Conservation (phyloP, 2,888 invertebrate genomes). For the Embidobia sp. region DNA sequence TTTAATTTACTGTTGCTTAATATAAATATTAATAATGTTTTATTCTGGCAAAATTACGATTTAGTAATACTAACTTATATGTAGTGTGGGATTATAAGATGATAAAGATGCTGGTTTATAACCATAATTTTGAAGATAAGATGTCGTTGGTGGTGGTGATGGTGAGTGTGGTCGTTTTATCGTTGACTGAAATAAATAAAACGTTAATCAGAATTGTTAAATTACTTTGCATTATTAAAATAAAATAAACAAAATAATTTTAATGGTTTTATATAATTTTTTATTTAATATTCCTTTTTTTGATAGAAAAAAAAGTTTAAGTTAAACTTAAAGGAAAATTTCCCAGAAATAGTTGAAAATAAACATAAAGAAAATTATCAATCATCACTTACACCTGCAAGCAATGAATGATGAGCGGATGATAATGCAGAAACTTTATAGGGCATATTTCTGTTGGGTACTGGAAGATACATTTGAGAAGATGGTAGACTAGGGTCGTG, state of each 20-base stretch:
- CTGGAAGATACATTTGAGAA: conserved; percentile 87
- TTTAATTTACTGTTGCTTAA: too few species aligned
- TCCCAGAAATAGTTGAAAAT: too few species aligned
- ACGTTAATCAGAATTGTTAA: too few species aligned
- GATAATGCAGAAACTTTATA: conserved; percentile 80
- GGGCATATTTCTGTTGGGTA: conserved; percentile 80
- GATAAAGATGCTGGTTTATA: conserved; percentile 81
- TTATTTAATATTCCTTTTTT: too few species aligned
- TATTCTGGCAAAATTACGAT: neutral
- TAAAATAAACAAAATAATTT: too few species aligned
- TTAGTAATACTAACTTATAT: conserved; percentile 31
- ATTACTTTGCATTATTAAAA: too few species aligned
- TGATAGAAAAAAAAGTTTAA: too few species aligned
- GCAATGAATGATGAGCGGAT: conserved; percentile 76
- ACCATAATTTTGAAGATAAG: conserved; percentile 83
- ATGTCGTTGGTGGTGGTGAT: conserved; percentile 82
- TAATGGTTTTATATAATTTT: too few species aligned
- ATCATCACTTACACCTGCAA: conserved; percentile 79
- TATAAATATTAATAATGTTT: neutral
- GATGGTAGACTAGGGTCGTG: conserved; percentile 82
- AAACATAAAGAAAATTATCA: too few species aligned
- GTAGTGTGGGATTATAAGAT: conserved; percentile 30
- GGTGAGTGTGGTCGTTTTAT: conserved; percentile 87
- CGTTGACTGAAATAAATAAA: conserved; percentile 81
- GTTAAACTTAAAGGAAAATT: too few species aligned